Conservation (phyloP, 2,888 invertebrate species). For the Diogma glabrata region DNA sequence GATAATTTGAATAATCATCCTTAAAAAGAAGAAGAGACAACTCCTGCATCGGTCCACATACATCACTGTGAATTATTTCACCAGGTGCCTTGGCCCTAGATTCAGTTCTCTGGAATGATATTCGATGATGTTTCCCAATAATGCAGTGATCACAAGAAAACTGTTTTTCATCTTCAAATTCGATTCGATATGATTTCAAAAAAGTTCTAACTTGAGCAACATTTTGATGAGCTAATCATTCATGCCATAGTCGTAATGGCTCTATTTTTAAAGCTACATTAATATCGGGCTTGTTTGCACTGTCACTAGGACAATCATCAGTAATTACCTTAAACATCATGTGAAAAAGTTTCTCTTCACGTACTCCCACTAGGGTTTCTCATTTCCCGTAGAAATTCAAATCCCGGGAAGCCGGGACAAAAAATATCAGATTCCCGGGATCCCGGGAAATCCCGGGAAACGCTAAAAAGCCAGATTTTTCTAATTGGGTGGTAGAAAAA, state of each 20-base stretch:
- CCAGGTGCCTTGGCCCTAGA: conserved; percentile 12
- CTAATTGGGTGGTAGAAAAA: too few species aligned
- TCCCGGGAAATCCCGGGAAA: too few species aligned
- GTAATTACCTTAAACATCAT: conserved; percentile 10
- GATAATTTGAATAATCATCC: conserved; percentile 19
- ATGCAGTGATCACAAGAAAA: conserved; percentile 16
- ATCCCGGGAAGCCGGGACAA: too few species aligned
- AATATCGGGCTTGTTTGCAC: too few species aligned
- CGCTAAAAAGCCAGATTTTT: too few species aligned
- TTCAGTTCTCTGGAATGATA: conserved; percentile 12
- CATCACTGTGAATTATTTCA: conserved; percentile 18
- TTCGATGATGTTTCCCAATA: conserved; percentile 16
- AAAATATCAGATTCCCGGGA: too few species aligned
- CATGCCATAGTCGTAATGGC: conserved; percentile 15
- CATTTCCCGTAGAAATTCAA: too few species aligned
- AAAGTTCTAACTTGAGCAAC: conserved; percentile 13
- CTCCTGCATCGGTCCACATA: conserved; percentile 18
- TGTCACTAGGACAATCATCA: too few species aligned
- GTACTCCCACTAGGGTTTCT: too few species aligned
- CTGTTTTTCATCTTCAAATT: conserved; percentile 4
- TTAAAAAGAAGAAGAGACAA: conserved; percentile 19
- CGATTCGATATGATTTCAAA: conserved; percentile 11
- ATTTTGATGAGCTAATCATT: conserved; percentile 15
- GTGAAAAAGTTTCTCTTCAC: conserved; percentile 15
- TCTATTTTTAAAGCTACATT: neutral